These are phyloP conservation scores for Mus spretus DNA, from an alignment of 2,797 vertebrate species.

Conservation along the genomic window DNA sequence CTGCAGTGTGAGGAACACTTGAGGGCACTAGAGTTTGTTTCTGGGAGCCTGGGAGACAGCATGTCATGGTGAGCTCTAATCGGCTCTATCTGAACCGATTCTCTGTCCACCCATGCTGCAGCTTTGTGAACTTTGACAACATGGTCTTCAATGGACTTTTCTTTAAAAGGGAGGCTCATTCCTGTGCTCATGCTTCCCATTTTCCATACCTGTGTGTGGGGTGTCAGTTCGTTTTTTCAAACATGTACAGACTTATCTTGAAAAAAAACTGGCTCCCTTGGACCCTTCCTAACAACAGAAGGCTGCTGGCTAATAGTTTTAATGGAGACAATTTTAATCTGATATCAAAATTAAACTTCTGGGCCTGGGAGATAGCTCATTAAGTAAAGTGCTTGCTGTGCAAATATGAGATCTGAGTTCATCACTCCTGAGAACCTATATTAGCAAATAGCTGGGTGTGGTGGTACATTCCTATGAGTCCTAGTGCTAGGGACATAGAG, in stretches of 20 bases:
- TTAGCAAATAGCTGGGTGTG: neutral
- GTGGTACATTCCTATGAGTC: neutral
- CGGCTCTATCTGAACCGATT: neutral
- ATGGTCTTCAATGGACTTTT: neutral
- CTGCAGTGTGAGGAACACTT: neutral
- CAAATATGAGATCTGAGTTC: neutral
- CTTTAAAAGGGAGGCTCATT: neutral
- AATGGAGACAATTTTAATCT: neutral
- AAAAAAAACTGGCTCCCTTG: neutral
- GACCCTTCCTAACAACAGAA: neutral
- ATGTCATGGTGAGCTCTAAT: neutral
- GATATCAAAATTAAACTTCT: neutral
- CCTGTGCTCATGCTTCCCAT: neutral
- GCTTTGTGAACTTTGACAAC: neutral
- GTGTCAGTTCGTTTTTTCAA: neutral
- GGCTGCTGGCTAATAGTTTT: neutral
- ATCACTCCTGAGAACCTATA: neutral
- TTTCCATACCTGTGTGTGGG: neutral
- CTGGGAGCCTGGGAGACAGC: neutral
- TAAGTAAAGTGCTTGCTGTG: neutral
- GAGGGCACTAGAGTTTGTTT: conserved; percentile 31
- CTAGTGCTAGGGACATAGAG: neutral
- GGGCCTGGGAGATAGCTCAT: neutral
- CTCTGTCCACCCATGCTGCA: neutral
- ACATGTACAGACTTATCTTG: neutral